Base-by-base conservation (phyloP, 2,113 vertebrate genomes). In the Poecile atricapillus region DNA sequence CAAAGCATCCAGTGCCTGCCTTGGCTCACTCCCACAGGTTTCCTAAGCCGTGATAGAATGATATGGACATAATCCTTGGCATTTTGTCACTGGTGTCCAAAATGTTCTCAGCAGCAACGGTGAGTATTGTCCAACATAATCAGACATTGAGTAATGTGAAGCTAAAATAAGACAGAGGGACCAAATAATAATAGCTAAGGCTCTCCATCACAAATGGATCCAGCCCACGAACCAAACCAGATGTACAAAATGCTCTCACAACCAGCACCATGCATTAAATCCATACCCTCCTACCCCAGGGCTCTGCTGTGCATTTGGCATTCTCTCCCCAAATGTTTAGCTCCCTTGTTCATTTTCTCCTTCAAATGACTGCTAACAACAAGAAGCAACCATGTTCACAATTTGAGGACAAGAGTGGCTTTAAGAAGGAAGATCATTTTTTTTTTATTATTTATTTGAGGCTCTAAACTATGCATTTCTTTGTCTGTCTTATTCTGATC, bases 91-190 rank as follows among this genome's bases (percentile, higher is more conserved):
- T 37, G 46, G 52, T 78, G 9, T 78, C 86, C 86, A 92, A 87
- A 92, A 67, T 33, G 58, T 69, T 96, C 83, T 94, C 88, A 90
- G 75, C 31, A 86, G 83, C 60, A 86, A 91, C 7, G 15, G 31
- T 60, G 85, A 90, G 87, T 43, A 78, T 78, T 84, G 56, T 92
- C 93, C 88, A 92, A 81, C 85, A 94, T 92, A 96, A 96, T 94
- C 95, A 97, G 95, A 97, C 95, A 87, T 68, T 96, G 93, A 96
- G 90, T 96, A 96, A 97, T 93, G 56, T 46, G 77, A 89, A 81
- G 33, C 80, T 93, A 93, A 96, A 96, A 90, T 71, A 91, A 93
- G 83, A 86, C 64, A 90, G 49, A 92, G 81, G 60, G 73, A 83
- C 25, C 56, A 67, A 86, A 28, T 12, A 83, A 22, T 22, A 78